Conservation (phyloP, 2,888 invertebrate species). For the Rhorus exstirpatorius region DNA sequence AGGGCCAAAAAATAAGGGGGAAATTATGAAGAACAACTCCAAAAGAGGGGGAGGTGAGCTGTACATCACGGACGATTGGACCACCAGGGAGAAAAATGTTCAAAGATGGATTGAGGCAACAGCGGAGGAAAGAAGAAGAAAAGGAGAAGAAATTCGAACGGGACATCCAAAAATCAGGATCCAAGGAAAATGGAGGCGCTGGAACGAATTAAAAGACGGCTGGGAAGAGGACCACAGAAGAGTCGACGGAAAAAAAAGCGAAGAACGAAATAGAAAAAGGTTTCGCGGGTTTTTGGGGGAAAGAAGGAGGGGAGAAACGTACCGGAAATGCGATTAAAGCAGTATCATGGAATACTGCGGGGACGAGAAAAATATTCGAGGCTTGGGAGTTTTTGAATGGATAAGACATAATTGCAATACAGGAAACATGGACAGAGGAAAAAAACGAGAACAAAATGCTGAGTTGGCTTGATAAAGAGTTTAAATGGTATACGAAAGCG, state of each 20-base stretch:
- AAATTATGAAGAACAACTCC: slow-evolving; percentile 36
- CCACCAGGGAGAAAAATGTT: slow-evolving; percentile 2
- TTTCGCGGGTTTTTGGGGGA: neutral
- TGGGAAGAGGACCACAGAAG: neutral
- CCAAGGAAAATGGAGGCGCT: slow-evolving; percentile 14
- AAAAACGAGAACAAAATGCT: slow-evolving; percentile 51
- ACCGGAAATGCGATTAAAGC: neutral
- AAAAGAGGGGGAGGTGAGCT: neutral
- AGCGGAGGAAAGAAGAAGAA: slow-evolving; percentile 14
- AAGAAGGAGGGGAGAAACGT: neutral
- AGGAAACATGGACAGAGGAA: slow-evolving; percentile 49
- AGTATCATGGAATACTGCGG: slow-evolving; percentile 58
- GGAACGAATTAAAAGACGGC: slow-evolving; percentile 13
- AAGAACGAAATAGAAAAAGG: neutral
- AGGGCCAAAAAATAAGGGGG: neutral
- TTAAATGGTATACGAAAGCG: slow-evolving; percentile 41
- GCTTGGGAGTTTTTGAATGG: slow-evolving; percentile 25
- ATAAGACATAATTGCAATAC: slow-evolving; percentile 11
- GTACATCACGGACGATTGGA: slow-evolving; percentile 28
- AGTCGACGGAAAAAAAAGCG: neutral
- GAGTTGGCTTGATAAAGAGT: slow-evolving; percentile 37
- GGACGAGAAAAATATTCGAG: slow-evolving; percentile 35
- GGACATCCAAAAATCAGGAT: slow-evolving; percentile 34
- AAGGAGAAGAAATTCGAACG: slow-evolving; percentile 10
- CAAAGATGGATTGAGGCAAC: slow-evolving; percentile 26